Evolutionary conservation across 2,888 invertebrate species (phyloP), one percentile per base, ranked within the genome.

Genomic region (Neoascia interrupta): DNA sequence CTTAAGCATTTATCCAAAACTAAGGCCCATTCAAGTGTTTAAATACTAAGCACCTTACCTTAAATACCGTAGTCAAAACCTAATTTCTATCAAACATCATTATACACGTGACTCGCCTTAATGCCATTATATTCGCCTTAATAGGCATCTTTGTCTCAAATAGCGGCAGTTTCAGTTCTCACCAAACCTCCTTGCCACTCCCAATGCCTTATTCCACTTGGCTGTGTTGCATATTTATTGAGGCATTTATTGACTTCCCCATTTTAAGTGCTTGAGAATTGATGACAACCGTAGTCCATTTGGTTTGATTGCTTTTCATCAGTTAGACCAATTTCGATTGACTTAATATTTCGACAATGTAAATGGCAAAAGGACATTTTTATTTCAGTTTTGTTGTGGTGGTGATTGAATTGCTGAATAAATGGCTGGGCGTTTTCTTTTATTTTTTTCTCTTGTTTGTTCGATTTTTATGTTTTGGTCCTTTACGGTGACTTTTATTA

Each of bases 231-330:
- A 53, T 56, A 69, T 68, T 49, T 54, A 53, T 49, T 26, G 11
- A 26, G 53, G 39, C 72, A 56, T 72, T 72, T 76, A 76, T 70
- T 47, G 64, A 45, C 39, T 64, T 34, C 58, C 36, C 43, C 45
- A 36, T 37, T 70, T 60, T 70, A 47, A 76, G 76, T 70, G 76
- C 53, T 64, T 47, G 26, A 53, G 36, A 66, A 64, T 70, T 76
- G 64, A 76, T 70, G 64, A 70, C 70, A 76, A 70, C 64, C 58
- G 64, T 34, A 60, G 64, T 70, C 64, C 76, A 76, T 76, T 76
- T 64, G 64, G 58, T 53, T 64, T 70, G 76, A 76, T 76, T 70
- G 70, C 53, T 76, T 76, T 76, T 76, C 76, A 76, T 70, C 60
- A 60, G 64, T 49, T 49, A 10, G 8, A 34, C 6, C 56, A 21